phyloP scores from a whole-genome alignment of 2,888 invertebrate species.

The Erpobdella octoculata region DNA sequence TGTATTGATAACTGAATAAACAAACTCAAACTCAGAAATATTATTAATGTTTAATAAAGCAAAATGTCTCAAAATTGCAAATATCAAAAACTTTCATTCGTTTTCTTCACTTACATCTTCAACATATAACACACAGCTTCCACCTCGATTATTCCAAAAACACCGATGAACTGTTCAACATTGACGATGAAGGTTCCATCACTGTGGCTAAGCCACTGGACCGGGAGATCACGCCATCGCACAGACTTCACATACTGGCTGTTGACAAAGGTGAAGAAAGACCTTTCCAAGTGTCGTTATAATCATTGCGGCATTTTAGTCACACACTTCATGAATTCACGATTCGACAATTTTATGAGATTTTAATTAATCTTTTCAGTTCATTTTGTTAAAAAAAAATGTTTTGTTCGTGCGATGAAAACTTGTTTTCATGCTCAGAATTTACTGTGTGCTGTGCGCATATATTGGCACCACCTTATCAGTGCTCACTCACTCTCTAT shows the following conservation, averaged over 20 bases:
- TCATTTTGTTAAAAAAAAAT: too few species aligned
- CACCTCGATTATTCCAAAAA: constrained; percentile 42
- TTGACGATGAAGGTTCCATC: constrained; percentile 38
- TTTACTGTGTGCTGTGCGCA: neutral
- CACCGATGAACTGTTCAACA: constrained; percentile 41
- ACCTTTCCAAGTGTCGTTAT: too few species aligned
- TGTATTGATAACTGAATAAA: too few species aligned
- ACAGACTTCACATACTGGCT: constrained; percentile 37
- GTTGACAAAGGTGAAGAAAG: constrained; percentile 40
- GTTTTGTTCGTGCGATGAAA: too few species aligned
- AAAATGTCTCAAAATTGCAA: neutral
- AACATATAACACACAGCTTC: neutral
- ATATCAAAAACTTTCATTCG: neutral
- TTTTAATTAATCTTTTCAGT: too few species aligned
- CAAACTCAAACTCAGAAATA: too few species aligned
- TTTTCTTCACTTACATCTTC: neutral
- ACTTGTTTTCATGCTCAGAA: neutral
- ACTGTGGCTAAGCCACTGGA: constrained; percentile 34
- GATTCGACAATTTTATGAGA: too few species aligned
- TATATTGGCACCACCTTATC: neutral
- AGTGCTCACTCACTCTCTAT: neutral
- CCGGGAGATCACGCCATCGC: constrained; percentile 34
- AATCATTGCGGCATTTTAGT: too few species aligned
- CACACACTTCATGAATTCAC: too few species aligned
- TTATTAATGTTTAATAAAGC: too few species aligned